Evolutionary conservation across 2,888 invertebrate genomes (phyloP), one percentile per base, ranked within the genome.

Genomic region (Rhorus exstirpatorius): DNA sequence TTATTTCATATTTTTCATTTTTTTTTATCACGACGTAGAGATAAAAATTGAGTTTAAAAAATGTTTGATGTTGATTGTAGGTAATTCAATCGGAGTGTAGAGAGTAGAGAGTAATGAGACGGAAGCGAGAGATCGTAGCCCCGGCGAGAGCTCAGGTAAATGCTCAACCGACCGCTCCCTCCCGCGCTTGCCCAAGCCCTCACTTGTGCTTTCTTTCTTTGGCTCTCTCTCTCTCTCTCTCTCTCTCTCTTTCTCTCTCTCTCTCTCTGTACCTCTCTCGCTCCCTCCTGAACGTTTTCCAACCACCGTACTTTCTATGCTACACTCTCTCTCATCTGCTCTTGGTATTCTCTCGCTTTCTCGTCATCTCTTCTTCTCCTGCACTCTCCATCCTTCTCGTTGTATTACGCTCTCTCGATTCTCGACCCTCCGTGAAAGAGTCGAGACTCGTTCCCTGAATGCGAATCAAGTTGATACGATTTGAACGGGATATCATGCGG

Each of bases 61-160:
- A 90, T 90, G 90, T 91, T 91, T 91, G 89, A 91, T 90, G 90
- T 91, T 89, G 90, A 91, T 91, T 90, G 89, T 88, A 88, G 89
- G 88, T 91, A 90, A 92, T 91, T 91, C 88, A 88, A 91, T 91
- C 87, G 89, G 87, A 88, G 87, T 88, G 87, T 87, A 86, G 87
- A 85, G 88, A 87, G 89, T 90, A 91, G 87, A 85, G 88, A 87
- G 89, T 91, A 92, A 91, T 92, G 91, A 91, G 90, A 91, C 90
- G 90, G 89, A 91, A 92, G 87, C 87, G 88, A 88, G 88, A 88
- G 86, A 87, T 87, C 86, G 88, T 88, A 89, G 88, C 87, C 86
- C 87, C 84, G 85, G 60, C 85, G 87, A 76, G 75, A 76, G 89
- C 86, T 88, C 84, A 87, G 88, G 88, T 86, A 88, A 90, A 89